Evolutionary conservation across 2,797 vertebrate genomes (phyloP).

Genomic region (Cirrhinus molitorella): DNA sequence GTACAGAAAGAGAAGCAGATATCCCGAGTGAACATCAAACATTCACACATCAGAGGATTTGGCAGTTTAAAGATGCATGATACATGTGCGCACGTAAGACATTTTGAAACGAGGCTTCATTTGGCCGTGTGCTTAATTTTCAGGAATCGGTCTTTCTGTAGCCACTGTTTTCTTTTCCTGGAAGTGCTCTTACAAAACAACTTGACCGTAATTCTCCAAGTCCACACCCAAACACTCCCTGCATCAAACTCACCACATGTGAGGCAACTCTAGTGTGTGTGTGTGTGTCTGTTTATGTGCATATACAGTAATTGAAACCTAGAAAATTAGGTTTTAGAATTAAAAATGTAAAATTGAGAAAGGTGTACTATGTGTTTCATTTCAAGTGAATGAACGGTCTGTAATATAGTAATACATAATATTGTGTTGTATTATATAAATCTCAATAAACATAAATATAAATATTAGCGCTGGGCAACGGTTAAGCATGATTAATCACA

Average conservation of each 20-base stretch:
- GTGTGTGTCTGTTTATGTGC: constrained; percentile 4
- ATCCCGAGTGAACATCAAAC: constrained; percentile 28
- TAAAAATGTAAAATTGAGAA: neutral
- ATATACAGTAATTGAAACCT: neutral
- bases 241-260: constrained; percentile 9
- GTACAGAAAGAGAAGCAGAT: neutral
- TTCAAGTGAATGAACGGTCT: neutral
- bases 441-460: neutral
- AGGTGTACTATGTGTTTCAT: neutral
- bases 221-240: constrained; percentile 53
- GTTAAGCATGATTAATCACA: too few relatives aligned
- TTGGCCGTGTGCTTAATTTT: constrained; percentile 37
- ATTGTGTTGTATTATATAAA: neutral
- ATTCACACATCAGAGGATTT: constrained; percentile 20
- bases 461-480: too few relatives aligned
- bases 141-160: constrained; percentile 34
- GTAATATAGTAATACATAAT: neutral
- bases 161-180: constrained; percentile 55
- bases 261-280: constrained; percentile 3
- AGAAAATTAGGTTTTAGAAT: neutral
- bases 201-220: constrained; percentile 42
- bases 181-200: constrained; percentile 52
- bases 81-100: neutral
- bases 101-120: constrained; percentile 14
- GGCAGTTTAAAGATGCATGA: constrained; percentile 43